Evolutionary conservation across 2,113 vertebrate genomes (phyloP), one percentile per base, ranked within the genome.

Genomic region (Silurus meridionalis): DNA sequence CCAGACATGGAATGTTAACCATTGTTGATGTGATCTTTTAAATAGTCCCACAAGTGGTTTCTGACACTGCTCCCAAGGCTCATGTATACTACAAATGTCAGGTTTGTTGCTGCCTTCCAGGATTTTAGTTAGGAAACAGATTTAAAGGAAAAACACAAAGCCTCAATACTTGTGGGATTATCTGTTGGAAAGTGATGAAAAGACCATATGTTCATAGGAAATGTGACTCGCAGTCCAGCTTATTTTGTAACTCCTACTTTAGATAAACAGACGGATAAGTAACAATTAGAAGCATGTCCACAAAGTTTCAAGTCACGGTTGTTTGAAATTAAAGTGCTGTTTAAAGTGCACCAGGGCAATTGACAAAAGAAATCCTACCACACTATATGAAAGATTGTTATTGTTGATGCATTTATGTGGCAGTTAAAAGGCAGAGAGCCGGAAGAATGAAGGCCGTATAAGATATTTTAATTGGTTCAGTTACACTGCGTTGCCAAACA

Each of bases 401-500:
- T 55, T 57, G 14, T 58, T 87, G 46, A 60, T 13, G 50, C 63
- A 52, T 57, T 46, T 50, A 21, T 79, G 37, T 46, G 63, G 50
- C 17, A 69, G n/a, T 25, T 48, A 28, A 58, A 48, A 82, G 63
- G 82, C 17, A 46, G 72, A 64, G 21, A 72, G 53, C 21, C 7
- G 4, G 23, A 83, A 8, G 58, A 82, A 82, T 69, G 71, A 52
- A 37, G 15, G 25, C 46, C 15, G 58, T 81, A 61, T 9, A 53
- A 87, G 55, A 48, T 58, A 52, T 53, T 7, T 82, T 63, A 89
- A 72, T 83, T 83, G 80, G 55, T 85, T 66, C 55, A 37, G 58
- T 60, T 80, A 80, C 46, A 78, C 8, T 87, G 80, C 25, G 23
- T 60, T 80, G 79, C 83, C 66, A 85, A 87, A 85, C 86, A 85